These are phyloP conservation scores for Oncorhynchus mykiss DNA, from an alignment of 2,113 vertebrate species.

Conservation along the genomic window DNA sequence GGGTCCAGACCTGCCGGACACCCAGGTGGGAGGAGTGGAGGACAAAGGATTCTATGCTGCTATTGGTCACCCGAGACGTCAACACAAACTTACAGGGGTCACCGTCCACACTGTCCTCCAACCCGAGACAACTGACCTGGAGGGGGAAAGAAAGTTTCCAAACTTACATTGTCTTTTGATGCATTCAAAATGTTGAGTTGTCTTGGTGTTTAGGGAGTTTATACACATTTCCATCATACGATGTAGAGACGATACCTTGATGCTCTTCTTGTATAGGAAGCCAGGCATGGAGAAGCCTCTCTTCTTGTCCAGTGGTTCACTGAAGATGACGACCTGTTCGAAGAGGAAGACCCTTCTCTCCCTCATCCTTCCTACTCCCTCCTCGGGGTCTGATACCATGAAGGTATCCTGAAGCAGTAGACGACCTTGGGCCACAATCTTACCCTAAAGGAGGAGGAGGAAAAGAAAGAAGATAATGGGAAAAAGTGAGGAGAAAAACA, in stretches of 20 bases:
- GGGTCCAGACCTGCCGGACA: constrained; percentile 92
- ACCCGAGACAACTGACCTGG: constrained; percentile 91
- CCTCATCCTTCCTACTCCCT: constrained; percentile 81
- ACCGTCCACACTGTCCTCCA: constrained; percentile 90
- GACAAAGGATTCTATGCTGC: constrained; percentile 82
- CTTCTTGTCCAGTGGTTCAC: constrained; percentile 96
- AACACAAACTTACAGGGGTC: constrained; percentile 95
- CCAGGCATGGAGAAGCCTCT: constrained; percentile 94
- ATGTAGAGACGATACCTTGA: constrained; percentile 81
- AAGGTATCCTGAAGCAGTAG: constrained; percentile 96
- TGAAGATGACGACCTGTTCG: constrained; percentile 97
- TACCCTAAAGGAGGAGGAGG: constrained; percentile 76
- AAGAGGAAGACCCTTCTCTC: constrained; percentile 98
- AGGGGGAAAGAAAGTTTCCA: not conserved
- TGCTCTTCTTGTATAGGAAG: constrained; percentile 96
- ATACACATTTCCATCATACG: too few relatives aligned
- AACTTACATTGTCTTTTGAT: not conserved
- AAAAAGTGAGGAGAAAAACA: not conserved
- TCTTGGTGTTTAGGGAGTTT: not conserved
- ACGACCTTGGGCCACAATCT: constrained; percentile 97
- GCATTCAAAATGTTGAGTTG: not conserved
- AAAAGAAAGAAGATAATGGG: not conserved
- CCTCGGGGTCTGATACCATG: constrained; percentile 88
- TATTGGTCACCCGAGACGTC: constrained; percentile 83
- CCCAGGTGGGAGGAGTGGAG: constrained; percentile 91